phyloP scores from a whole-genome alignment of 2,113 vertebrate genomes.

The Hippocampus guttulatus region DNA sequence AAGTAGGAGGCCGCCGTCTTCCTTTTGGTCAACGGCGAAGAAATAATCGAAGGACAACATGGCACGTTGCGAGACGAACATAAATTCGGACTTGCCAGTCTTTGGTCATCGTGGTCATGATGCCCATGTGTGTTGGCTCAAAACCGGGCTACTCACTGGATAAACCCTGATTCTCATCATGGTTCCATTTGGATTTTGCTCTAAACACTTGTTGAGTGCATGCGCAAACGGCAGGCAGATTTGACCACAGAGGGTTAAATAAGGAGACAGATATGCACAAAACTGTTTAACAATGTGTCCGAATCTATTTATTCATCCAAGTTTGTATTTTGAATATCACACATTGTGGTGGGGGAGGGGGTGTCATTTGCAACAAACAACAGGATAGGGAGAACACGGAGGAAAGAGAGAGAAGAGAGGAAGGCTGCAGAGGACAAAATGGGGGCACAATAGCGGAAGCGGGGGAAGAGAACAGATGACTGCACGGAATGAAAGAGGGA shows the following conservation, averaged over 20 bases:
- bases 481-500: constrained; percentile 69
- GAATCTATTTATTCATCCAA: constrained; percentile 26
- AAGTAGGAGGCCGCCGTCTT: too few relatives aligned
- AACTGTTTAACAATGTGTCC: neutral
- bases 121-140: too few relatives aligned
- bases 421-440: constrained; percentile 65
- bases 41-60: too few relatives aligned
- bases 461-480: constrained; percentile 60
- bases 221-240: constrained; percentile 1
- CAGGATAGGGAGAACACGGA: constrained; percentile 64
- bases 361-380: constrained; percentile 45
- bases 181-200: neutral
- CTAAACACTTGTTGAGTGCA: constrained; percentile 56
- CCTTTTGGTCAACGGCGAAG: too few relatives aligned
- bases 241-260: constrained; percentile 5
- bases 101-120: too few relatives aligned
- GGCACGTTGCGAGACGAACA: too few relatives aligned
- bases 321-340: constrained; percentile 54
- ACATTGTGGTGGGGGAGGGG: neutral
- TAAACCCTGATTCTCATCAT: neutral
- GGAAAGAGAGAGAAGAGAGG: constrained; percentile 38
- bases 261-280: neutral
- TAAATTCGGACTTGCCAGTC: too few relatives aligned
- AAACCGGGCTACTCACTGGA: neutral
- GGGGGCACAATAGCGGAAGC: constrained; percentile 63